These are phyloP conservation scores for Onthophagus taurus DNA, from an alignment of 1,140 invertebrate genomes.

Conservation along the genomic window DNA sequence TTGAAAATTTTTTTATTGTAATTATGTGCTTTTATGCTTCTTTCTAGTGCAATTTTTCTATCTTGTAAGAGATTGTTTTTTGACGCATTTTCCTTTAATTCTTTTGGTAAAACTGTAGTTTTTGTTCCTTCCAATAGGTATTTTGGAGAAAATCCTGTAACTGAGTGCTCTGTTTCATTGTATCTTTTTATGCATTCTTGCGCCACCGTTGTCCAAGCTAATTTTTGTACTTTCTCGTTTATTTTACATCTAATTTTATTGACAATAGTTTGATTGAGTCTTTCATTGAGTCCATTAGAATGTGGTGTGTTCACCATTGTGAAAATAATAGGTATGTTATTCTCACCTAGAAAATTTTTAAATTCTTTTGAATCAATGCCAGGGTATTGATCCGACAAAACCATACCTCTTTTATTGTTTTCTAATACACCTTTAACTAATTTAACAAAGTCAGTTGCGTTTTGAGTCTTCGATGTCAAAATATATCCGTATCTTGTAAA, in stretches of 20 bases:
- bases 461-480: slow-evolving; percentile 31
- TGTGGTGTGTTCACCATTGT: slow-evolving; percentile 33
- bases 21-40: slow-evolving; percentile 22
- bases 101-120: slow-evolving; percentile 25
- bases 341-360: slow-evolving; percentile 25
- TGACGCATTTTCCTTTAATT: slow-evolving; percentile 23
- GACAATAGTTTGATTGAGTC: slow-evolving; percentile 31
- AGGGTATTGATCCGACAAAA: slow-evolving; percentile 34
- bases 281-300: slow-evolving; percentile 33
- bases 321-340: slow-evolving; percentile 28
- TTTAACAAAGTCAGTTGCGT: slow-evolving; percentile 33
- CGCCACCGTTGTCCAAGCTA: slow-evolving; percentile 33
- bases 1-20: slow-evolving; percentile 25
- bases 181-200: slow-evolving; percentile 33
- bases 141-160: slow-evolving; percentile 31
- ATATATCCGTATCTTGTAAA: slow-evolving; percentile 32
- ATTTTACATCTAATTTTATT: slow-evolving; percentile 34
- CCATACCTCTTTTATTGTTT: slow-evolving; percentile 25
- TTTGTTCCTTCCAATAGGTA: slow-evolving; percentile 32
- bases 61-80: slow-evolving; percentile 16
- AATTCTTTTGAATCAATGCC: slow-evolving; percentile 34
- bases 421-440: slow-evolving; percentile 26
- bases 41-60: slow-evolving; percentile 20
- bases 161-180: slow-evolving; percentile 33
- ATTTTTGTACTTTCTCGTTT: not conserved